phyloP scores from a whole-genome alignment of 2,113 vertebrate genomes.

The Phrynocephalus versicolor region DNA sequence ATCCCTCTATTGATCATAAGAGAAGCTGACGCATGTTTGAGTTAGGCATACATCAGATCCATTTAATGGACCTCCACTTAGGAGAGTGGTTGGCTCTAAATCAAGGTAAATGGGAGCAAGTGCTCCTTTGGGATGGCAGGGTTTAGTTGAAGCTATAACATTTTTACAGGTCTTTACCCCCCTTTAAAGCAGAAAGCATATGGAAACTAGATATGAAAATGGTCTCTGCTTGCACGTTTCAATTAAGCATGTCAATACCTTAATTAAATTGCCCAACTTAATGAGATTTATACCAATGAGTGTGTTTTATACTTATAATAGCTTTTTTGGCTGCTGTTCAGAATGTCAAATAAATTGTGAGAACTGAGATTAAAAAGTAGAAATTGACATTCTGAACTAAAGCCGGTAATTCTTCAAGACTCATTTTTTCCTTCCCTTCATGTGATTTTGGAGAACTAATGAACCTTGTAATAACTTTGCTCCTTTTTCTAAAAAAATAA shows the following conservation, averaged over 20 bases:
- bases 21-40: conserved; percentile 86
- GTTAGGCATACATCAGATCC: conserved; percentile 82
- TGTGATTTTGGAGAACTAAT: conserved; percentile 79
- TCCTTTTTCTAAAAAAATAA: conserved; percentile 53
- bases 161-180: conserved; percentile 77
- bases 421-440: conserved; percentile 68
- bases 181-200: conserved; percentile 80
- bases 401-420: conserved; percentile 64
- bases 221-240: conserved; percentile 89
- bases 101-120: conserved; percentile 91
- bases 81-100: conserved; percentile 83
- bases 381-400: conserved; percentile 79
- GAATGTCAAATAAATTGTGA: conserved; percentile 94
- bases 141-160: conserved; percentile 79
- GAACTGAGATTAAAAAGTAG: conserved; percentile 77
- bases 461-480: conserved; percentile 70
- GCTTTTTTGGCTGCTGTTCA: conserved; percentile 96
- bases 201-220: conserved; percentile 94
- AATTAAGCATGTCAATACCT: conserved; percentile 99
- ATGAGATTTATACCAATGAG: conserved; percentile 98
- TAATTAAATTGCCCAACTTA: conserved; percentile 98
- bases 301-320: conserved; percentile 98
- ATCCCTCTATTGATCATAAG: conserved; percentile 93
- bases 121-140: conserved; percentile 84
- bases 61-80: conserved; percentile 78